phyloP scores from a whole-genome alignment of 92 coral and sea anemone genomes.

The Plumapathes pennacea region DNA sequence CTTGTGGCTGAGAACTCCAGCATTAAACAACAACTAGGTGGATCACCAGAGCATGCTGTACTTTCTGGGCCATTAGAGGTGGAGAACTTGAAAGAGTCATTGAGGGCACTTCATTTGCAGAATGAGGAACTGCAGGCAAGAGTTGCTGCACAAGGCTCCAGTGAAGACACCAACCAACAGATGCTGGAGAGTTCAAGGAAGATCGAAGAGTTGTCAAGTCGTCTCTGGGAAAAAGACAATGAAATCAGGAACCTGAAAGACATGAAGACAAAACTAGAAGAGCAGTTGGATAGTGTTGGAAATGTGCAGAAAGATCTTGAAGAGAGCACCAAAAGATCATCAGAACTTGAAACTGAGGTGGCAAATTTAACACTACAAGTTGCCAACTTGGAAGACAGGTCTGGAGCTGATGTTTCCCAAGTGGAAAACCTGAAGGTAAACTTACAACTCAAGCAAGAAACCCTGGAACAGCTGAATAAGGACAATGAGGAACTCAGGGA shows the following conservation, averaged over 20 bases:
- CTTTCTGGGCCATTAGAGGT: conserved; percentile 39
- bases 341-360: conserved; percentile 68
- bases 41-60: conserved; percentile 4
- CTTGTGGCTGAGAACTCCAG: conserved; percentile 60
- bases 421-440: conserved; percentile 67
- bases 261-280: conserved; percentile 64
- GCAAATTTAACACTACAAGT: conserved; percentile 53
- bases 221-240: conserved; percentile 68
- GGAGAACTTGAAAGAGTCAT: conserved; percentile 29
- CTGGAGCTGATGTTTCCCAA: conserved; percentile 69
- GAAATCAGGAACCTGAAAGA: conserved; percentile 72
- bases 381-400: conserved; percentile 43
- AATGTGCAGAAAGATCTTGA: conserved; percentile 71
- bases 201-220: conserved; percentile 73
- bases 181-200: conserved; percentile 64
- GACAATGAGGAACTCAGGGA: conserved; percentile 77
- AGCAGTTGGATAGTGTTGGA: conserved; percentile 63
- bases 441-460: conserved; percentile 67
- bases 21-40: conserved; percentile 53
- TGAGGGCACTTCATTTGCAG: conserved; percentile 43
- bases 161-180: conserved; percentile 28
- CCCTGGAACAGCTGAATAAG: conserved; percentile 57
- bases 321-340: conserved; percentile 63
- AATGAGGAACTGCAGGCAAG: conserved; percentile 38
- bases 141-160: conserved; percentile 17